Percentiles rank a stretch among this genome's conserved stretches.
phyloP scores from a whole-genome alignment of 2,888 invertebrate genomes.

The Apotomis betuletana region DNA sequence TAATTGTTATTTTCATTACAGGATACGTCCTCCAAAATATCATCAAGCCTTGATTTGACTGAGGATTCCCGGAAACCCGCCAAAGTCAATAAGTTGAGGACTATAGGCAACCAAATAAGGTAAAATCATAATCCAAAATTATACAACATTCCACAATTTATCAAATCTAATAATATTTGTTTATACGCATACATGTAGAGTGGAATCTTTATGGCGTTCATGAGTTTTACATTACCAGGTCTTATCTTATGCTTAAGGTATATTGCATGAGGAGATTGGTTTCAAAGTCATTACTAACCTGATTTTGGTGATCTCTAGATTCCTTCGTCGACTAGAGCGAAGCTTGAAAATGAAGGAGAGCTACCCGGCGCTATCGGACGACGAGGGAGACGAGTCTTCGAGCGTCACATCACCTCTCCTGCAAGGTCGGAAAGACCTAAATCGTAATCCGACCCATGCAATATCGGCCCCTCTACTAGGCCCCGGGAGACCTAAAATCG shows the following conservation, averaged over 20 bases:
- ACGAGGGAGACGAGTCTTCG: conserved; percentile 85
- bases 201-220: too few species aligned
- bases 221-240: too few species aligned
- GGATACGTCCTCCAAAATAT: conserved; percentile 85
- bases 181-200: too few species aligned
- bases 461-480: conserved; percentile 77
- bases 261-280: too few species aligned
- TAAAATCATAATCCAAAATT: conserved; percentile 53
- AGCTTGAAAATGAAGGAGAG: conserved; percentile 87
- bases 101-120: conserved; percentile 91
- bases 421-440: conserved; percentile 72
- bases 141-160: conserved; percentile 25
- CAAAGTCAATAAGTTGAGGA: conserved; percentile 87
- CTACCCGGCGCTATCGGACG: conserved; percentile 83
- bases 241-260: too few species aligned
- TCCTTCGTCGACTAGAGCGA: conserved; percentile 87
- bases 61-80: conserved; percentile 82
- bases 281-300: background rate
- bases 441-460: conserved; percentile 67
- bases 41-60: conserved; percentile 82
- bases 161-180: too few species aligned
- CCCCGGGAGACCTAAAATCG: conserved; percentile 76
- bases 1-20: conserved; percentile 55
- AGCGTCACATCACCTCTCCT: conserved; percentile 86
- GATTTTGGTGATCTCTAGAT: conserved; percentile 71